Base-by-base conservation (phyloP, 2,797 vertebrate genomes). In the Taenioides sp. region DNA sequence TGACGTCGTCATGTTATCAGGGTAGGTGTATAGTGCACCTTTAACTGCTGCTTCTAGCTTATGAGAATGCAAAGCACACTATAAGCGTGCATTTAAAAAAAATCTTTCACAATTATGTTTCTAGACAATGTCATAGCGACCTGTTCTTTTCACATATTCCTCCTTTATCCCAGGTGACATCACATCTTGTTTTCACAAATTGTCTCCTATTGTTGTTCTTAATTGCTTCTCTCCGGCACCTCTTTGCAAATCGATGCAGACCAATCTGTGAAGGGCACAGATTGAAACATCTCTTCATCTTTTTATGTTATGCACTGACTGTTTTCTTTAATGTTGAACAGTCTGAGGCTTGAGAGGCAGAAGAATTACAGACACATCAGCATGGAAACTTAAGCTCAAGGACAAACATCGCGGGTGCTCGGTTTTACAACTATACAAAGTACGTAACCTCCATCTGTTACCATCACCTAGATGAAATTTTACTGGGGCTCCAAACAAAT, bases 161-260 rank as follows among this genome's bases (percentile, higher is more conserved):
- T 68, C 55, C 12, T 58, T 2, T 10, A 71, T 52, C 17, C 12
- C 61, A 43, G 18, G 37, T 31, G 65, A 60, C 4, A 67, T 37
- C 62, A 55, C 20, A 16, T 74, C 22, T 65, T 63, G 61, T 78
- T 74, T 69, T 54, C 23, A 70, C 31, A 74, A 50, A 79, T 23
- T 57, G 20, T 63, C 0, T 43, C 64, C 18, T 71, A 7, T 61
- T 47, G 52, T 18, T 20, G 40, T n/a, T 55, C 52, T 10, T 78
- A 68, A 74, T 28, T 71, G 65, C 61, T 20, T 49, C 43, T 71
- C 49, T 68, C 69, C 71, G 74, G 65, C 37, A 65, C 2, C 65
- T 5, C 72, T 76, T 85, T 77, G 78, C 77, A 57, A 81, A 83
- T 1, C 17, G 70, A 80, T 81, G 61, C 43, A 68, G 65, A 73